Evolutionary conservation across 1,140 invertebrate species (phyloP).

Genomic region (Heliconius melpomene): DNA sequence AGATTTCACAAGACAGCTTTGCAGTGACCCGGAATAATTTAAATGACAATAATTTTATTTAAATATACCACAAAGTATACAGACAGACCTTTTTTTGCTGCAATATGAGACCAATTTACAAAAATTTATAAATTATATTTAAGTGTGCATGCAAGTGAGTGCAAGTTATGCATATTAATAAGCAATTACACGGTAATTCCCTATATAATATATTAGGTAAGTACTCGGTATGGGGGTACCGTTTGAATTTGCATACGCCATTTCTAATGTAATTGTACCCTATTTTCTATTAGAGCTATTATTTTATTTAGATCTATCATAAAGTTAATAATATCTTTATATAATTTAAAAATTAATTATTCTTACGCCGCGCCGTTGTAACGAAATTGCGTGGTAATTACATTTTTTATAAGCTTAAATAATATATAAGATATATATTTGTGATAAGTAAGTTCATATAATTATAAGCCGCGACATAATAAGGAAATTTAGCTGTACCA

Average conservation of each 20-base stretch:
- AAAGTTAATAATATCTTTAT: neutral
- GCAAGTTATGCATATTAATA: constrained; percentile 28
- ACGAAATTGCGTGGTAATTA: too few relatives aligned
- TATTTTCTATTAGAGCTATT: neutral
- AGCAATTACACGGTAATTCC: constrained; percentile 36
- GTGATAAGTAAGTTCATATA: too few relatives aligned
- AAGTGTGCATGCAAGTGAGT: constrained; percentile 19
- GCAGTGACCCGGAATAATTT: too few relatives aligned
- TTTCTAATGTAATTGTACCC: neutral
- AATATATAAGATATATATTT: too few relatives aligned
- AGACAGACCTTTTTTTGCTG: neutral
- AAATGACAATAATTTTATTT: too few relatives aligned
- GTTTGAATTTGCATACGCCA: constrained; percentile 29
- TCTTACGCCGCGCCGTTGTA: neutral
- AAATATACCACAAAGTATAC: neutral
- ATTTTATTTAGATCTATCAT: neutral
- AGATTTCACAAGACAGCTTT: too few relatives aligned
- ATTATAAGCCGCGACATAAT: too few relatives aligned
- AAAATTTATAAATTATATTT: neutral
- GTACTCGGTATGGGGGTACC: constrained; percentile 14
- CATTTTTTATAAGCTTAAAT: too few relatives aligned
- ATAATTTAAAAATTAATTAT: too few relatives aligned
- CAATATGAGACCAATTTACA: neutral
- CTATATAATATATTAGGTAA: constrained; percentile 32
- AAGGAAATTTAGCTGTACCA: too few relatives aligned